Percentiles rank a stretch among this genome's conserved stretches.
Evolutionary conservation across 2,113 vertebrate genomes (phyloP).

Genomic region (Agapornis roseicollis): DNA sequence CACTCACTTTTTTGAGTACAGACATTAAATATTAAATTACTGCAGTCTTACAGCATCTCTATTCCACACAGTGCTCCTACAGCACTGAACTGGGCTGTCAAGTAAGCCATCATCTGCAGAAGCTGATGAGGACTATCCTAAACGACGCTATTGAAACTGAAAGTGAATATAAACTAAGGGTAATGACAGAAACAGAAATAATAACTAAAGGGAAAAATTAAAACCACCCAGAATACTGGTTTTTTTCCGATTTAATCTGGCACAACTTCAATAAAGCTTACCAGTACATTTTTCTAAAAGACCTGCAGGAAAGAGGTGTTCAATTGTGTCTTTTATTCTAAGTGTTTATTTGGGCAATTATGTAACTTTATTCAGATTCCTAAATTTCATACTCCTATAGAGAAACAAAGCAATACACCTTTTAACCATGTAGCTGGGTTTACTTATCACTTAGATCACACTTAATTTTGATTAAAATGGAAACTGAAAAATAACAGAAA

Average conservation of each 20-base stretch:
- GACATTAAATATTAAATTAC: constrained; percentile 9
- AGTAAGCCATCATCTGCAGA: not conserved
- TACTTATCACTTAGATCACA: not conserved
- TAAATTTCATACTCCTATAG: not conserved
- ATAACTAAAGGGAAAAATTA: fast-evolving
- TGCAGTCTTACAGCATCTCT: not conserved
- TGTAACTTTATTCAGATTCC: not conserved
- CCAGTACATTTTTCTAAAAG: not conserved
- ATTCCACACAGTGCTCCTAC: not conserved
- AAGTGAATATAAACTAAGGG: not conserved
- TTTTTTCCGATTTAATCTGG: not conserved
- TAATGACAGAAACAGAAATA: not conserved
- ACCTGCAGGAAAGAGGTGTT: not conserved
- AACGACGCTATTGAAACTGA: not conserved
- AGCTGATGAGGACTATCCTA: not conserved
- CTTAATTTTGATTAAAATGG: not conserved
- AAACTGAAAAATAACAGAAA: not conserved
- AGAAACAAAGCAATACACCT: not conserved
- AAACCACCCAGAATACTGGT: not conserved
- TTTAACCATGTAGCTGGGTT: fast-evolving
- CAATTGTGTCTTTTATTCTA: not conserved
- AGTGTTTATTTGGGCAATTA: not conserved
- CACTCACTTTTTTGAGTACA: not conserved
- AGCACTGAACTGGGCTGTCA: not conserved
- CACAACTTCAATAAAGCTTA: not conserved